Evolutionary conservation across 53 echinoderm and acorn worm genomes (phyloP), one percentile per base, ranked within the genome.

Genomic region (Antedon mediterranea): DNA sequence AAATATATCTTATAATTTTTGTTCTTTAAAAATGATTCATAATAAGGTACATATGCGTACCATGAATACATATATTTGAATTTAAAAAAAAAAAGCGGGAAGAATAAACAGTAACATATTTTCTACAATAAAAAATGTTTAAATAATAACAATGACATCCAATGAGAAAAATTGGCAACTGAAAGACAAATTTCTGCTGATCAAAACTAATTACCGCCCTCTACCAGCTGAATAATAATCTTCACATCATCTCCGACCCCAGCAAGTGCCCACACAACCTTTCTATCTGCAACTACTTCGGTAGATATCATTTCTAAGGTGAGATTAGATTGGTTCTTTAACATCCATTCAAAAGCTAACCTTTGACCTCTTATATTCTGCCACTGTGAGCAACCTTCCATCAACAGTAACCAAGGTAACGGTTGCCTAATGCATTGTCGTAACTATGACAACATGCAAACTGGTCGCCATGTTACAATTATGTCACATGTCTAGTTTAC

Each of bases 101-200:
- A 15, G 13, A 41, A 57, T 15, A 15, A 57, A 15, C 23, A 57
- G 41, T 41, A 41, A 57, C 18, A 57, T 57, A 57, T 57, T 57
- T 57, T 18, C 20, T 57, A 57, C 57, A 57, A 57, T 18, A 57
- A 57, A 6, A 11, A 1, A 18, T 57, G 57, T 57, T 2, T 18
- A 57, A 23, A 26, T 18, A 15, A 57, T 57, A 57, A 57, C 57
- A 57, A 57, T 57, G 20, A 57, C 57, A 57, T 41, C 41, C 41
- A 41, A n/a, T n/a, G n/a, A 57, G 57, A 18, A 57, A 57, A 57
- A 11, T 57, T 57, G 9, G 9, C 20, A 57, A 57, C 57, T 57
- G 57, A 57, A 57, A 57, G 57, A 57, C 57, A 57, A 57, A 57
- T 57, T 57, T 57, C 57, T 57, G 57, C 57, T 57, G 57, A 57